phyloP scores from a whole-genome alignment of 92 coral and sea anemone genomes.

The Desmophyllum pertusum region DNA sequence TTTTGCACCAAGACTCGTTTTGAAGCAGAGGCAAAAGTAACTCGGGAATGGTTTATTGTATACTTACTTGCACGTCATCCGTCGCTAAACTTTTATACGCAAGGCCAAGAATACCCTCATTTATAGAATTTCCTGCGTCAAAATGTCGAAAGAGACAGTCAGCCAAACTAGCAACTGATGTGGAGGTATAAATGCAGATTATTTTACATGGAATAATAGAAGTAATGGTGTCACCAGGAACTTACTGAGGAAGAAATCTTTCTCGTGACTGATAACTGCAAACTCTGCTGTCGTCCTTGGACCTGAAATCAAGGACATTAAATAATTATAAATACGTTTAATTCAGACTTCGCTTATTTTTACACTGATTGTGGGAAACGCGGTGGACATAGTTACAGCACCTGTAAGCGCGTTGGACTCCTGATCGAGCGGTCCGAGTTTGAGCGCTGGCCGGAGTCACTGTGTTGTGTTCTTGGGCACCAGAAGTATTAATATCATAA shows the following conservation, averaged over 20 bases:
- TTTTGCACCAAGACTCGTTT: too few relatives aligned
- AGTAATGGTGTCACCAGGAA: not conserved
- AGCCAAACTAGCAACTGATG: not conserved
- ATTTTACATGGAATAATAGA: too few relatives aligned
- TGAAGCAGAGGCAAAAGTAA: too few relatives aligned
- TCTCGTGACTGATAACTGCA: conserved; percentile 91
- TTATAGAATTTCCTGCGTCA: conserved; percentile 83
- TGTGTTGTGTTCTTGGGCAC: too few relatives aligned
- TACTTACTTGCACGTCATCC: conserved; percentile 81
- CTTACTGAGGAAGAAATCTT: conserved; percentile 90
- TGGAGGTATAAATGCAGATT: not conserved
- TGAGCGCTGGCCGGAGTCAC: too few relatives aligned
- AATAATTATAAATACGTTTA: not conserved
- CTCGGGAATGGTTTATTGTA: too few relatives aligned
- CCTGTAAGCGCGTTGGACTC: too few relatives aligned
- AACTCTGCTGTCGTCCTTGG: conserved; percentile 88
- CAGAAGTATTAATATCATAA: too few relatives aligned
- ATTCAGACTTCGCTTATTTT: too few relatives aligned
- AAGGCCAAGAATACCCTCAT: conserved; percentile 95
- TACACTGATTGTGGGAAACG: too few relatives aligned
- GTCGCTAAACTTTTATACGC: conserved; percentile 91
- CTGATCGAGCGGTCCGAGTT: too few relatives aligned
- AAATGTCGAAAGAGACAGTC: not conserved
- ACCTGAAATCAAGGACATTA: conserved; percentile 41
- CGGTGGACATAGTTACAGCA: too few relatives aligned